Base-by-base conservation (phyloP, 2,797 vertebrate genomes). In the Megalops cyprinoides region DNA sequence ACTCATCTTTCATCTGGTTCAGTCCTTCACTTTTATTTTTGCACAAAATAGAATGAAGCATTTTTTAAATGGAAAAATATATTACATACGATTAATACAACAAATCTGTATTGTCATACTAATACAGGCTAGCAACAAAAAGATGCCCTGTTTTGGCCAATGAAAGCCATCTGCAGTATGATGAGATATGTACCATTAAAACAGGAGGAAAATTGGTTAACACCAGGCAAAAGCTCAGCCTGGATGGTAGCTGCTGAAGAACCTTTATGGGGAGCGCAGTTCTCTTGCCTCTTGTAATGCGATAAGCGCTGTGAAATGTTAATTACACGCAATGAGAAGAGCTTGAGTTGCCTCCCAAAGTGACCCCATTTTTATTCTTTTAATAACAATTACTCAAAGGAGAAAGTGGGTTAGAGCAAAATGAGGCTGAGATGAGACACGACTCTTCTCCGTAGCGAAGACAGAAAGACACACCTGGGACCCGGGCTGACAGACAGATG, bases 401-500 rank as follows among this genome's bases (percentile, higher is more conserved):
- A 80, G 83, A 88, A 92, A 92, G 87, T 91, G 88, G 90, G 91
- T 91, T 93, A 91, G 81, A 84, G 74, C 85, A 87, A 91, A 92
- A 92, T 89, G 55, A 91, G 90, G 87, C 88, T 90, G 82, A 86
- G 77, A 78, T 69, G 84, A 74, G 34, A 42, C 53, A 77, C 76
- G 44, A 34, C 37, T 58, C n/a, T n/a, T n/a, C n/a, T n/a, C n/a
- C n/a, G n/a, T n/a, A n/a, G n/a, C n/a, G n/a, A n/a, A 48, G 10
- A 78, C 3, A 48, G 56, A 48, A 44, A 67, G 56, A 67, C 46
- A 69, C 77, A 62, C 55, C 23, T 44, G 49, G 6, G 23, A 10
- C 18, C 28, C 10, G 28, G n/a, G 31, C 83, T 81, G 75, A 89
- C 87, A 84, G 93, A 97, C 96, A 97, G 95, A 92, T 97, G 96